Evolutionary conservation across 2,888 invertebrate species (phyloP).

Genomic region (Trichogramma dendrolimi): DNA sequence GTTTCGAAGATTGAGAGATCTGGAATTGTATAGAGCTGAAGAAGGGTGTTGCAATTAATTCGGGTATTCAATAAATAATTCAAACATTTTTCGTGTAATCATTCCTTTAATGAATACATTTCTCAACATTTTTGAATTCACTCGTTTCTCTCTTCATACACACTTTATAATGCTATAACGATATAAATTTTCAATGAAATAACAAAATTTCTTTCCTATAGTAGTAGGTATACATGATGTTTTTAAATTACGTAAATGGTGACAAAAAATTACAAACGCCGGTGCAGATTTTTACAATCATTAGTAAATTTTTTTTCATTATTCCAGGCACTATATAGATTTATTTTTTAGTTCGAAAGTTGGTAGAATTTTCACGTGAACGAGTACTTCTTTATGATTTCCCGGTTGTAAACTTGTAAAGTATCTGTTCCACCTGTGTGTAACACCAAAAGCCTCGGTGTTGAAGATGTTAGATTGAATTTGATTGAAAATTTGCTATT

Average conservation of each 20-base stretch:
- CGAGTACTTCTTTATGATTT: too few species aligned
- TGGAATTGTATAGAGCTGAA: too few species aligned
- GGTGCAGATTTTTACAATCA: not conserved
- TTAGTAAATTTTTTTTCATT: slow-evolving; percentile 21
- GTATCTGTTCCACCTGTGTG: too few species aligned
- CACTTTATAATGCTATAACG: slow-evolving; percentile 5
- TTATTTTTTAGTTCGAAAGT: too few species aligned
- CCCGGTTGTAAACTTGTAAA: too few species aligned
- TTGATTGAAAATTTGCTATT: slow-evolving; percentile 11
- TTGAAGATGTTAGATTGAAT: not conserved
- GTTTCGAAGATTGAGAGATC: too few species aligned
- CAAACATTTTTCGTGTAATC: slow-evolving; percentile 6
- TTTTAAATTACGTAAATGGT: slow-evolving; percentile 9
- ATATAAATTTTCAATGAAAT: slow-evolving; percentile 17
- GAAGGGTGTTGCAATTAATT: too few species aligned
- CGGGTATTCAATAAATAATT: too few species aligned
- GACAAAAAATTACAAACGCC: slow-evolving; percentile 14
- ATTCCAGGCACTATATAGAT: slow-evolving; percentile 20
- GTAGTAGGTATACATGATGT: slow-evolving; percentile 9
- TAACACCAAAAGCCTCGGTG: too few species aligned
- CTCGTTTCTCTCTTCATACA: not conserved
- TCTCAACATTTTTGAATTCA: slow-evolving; percentile 21
- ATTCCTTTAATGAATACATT: slow-evolving; percentile 21
- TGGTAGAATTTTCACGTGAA: too few species aligned
- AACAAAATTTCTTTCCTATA: slow-evolving; percentile 15